Percentiles rank a stretch among this genome's conserved stretches.
These are phyloP conservation scores for Pantelozetes paolii DNA, from an alignment of 2,888 invertebrate genomes.

Conservation along the genomic window DNA sequence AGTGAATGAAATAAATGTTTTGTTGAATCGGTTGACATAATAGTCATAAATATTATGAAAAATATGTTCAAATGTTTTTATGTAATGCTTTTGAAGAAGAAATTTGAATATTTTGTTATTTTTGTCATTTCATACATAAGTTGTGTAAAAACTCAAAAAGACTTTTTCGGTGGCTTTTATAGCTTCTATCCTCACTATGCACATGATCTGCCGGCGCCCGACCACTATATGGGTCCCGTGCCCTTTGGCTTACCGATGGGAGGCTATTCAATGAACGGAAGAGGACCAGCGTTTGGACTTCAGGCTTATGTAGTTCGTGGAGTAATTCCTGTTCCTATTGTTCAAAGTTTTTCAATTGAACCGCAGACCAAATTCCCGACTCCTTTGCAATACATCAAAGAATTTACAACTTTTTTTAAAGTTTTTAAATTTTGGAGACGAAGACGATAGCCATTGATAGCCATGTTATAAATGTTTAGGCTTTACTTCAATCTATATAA, in stretches of 20 bases:
- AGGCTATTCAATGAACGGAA: conserved; percentile 39
- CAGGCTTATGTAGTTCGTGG: conserved; percentile 36
- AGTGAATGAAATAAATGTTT: too few species aligned
- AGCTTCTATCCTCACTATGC: conserved; percentile 33
- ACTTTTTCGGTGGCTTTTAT: conserved; percentile 38
- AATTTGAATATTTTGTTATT: not conserved
- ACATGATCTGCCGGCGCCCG: conserved; percentile 22
- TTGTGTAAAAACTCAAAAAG: conserved; percentile 23
- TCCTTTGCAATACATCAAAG: conserved; percentile 23
- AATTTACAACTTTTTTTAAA: conserved; percentile 19
- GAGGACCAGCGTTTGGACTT: conserved; percentile 32
- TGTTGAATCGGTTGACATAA: too few species aligned
- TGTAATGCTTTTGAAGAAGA: not conserved
- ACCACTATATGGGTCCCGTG: conserved; percentile 31
- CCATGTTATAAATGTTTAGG: not conserved
- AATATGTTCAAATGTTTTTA: not conserved
- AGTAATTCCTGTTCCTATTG: conserved; percentile 9
- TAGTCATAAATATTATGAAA: not conserved
- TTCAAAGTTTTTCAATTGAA: conserved; percentile 15
- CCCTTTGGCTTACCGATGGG: conserved; percentile 39
- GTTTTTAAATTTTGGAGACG: conserved; percentile 1
- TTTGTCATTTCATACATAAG: not conserved
- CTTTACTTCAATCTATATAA: not conserved
- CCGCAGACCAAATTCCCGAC: conserved; percentile 13
- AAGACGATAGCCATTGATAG: not conserved